Evolutionary conservation across 2,113 vertebrate genomes (phyloP).

Genomic region (Columba livia): DNA sequence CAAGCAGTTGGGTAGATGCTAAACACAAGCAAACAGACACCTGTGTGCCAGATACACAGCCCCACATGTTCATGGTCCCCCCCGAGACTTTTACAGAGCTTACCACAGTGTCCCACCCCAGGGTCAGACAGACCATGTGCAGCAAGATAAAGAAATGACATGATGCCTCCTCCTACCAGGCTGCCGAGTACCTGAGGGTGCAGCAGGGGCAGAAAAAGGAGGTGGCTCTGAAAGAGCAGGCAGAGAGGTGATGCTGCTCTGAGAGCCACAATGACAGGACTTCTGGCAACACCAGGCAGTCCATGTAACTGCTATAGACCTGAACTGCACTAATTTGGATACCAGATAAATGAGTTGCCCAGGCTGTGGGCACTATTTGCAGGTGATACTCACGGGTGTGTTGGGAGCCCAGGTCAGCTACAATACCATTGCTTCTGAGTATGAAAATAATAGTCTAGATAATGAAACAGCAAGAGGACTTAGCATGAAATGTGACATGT

Average conservation of each 20-base stretch:
- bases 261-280: not conserved
- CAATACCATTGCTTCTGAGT: not conserved
- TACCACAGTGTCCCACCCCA: rapidly evolving
- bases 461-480: not conserved
- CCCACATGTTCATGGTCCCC: rapidly evolving
- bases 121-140: rapidly evolving
- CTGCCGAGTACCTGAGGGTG: not conserved
- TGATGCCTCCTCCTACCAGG: not conserved
- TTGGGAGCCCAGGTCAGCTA: not conserved
- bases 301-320: not conserved
- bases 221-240: not conserved
- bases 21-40: not conserved
- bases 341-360: not conserved
- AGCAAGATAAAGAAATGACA: not conserved
- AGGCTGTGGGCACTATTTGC: not conserved
- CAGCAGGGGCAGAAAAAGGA: not conserved
- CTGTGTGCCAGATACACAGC: not conserved
- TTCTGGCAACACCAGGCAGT: not conserved
- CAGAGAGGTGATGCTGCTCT: rapidly evolving
- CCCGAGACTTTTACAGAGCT: not conserved
- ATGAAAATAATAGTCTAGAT: not conserved
- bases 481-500: not conserved
- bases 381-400: not conserved
- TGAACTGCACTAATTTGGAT: not conserved
- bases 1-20: not conserved